Percentiles rank a stretch among this genome's conserved stretches.
These are phyloP conservation scores for Halisarca cf. caerulea DNA, from an alignment of 37 sponge, comb jelly and placozoan genomes.

Conservation along the genomic window DNA sequence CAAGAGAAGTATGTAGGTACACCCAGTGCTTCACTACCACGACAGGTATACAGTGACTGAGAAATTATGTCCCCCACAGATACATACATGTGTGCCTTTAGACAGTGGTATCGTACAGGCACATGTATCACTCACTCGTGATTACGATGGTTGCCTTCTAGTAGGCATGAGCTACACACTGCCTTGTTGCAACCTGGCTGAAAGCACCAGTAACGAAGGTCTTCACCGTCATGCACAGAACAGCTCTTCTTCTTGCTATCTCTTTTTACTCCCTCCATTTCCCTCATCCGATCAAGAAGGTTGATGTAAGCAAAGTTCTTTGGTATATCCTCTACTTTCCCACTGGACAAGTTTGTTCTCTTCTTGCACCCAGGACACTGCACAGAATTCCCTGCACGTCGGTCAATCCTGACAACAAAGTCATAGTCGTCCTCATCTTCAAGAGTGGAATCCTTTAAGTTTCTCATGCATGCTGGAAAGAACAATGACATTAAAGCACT, in stretches of 20 bases:
- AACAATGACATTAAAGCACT: too few species aligned
- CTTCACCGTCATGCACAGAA: conserved; percentile 59
- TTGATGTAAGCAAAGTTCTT: conserved; percentile 75
- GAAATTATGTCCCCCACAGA: too few species aligned
- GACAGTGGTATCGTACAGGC: too few species aligned
- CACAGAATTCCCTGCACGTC: background rate
- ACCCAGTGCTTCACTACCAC: too few species aligned
- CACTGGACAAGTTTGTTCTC: conserved; percentile 23
- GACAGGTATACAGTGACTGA: too few species aligned
- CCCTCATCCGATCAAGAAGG: conserved; percentile 7
- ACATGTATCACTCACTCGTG: conserved; percentile 43
- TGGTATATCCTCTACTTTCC: conserved; percentile 41
- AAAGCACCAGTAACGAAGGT: conserved; percentile 58
- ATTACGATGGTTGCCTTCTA: conserved; percentile 65
- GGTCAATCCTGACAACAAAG: background rate
- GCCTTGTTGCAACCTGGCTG: conserved; percentile 21
- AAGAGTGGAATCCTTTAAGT: conserved; percentile 15
- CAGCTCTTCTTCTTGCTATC: conserved; percentile 36
- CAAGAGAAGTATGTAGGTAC: too few species aligned
- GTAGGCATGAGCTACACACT: conserved; percentile 66
- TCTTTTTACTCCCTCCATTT: background rate
- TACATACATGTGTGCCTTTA: too few species aligned
- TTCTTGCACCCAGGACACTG: conserved; percentile 65
- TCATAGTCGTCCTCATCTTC: background rate
- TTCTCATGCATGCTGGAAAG: conserved; percentile 50